Conservation (phyloP, 2,113 vertebrate genomes). For the Apeltes quadracus region DNA sequence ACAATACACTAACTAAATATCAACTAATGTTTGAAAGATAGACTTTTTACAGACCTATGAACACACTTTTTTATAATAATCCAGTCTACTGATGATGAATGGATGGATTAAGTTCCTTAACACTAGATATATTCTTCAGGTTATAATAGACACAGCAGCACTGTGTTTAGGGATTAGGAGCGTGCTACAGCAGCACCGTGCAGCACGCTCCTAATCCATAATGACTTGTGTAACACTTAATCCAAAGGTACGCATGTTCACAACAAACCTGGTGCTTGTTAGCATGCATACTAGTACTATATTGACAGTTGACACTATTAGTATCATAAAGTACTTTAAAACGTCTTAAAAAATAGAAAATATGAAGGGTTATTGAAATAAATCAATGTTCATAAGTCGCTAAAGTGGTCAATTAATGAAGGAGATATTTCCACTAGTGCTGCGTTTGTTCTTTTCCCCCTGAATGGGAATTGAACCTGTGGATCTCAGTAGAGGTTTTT, state of each 20-base stretch:
- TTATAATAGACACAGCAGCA: not conserved
- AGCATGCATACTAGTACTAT: not conserved
- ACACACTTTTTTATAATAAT: too few species aligned
- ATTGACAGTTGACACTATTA: not conserved
- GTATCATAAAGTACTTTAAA: not conserved
- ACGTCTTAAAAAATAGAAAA: not conserved
- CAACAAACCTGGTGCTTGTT: not conserved
- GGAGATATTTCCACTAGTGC: not conserved
- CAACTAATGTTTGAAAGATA: too few species aligned
- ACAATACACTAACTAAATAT: too few species aligned
- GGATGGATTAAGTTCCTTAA: too few species aligned
- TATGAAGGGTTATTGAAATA: not conserved
- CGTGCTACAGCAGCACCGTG: not conserved
- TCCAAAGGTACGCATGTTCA: not conserved
- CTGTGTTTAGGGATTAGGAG: too few species aligned
- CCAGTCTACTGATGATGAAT: too few species aligned
- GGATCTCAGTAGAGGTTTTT: not conserved
- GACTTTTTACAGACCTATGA: too few species aligned
- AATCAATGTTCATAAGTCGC: not conserved
- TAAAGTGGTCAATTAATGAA: not conserved
- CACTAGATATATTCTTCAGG: too few species aligned
- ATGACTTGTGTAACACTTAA: not conserved
- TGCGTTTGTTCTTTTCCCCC: not conserved
- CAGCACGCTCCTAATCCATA: conserved; percentile 3
- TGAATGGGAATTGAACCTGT: not conserved